phyloP scores from a whole-genome alignment of 2,113 vertebrate genomes.

The Rousettus leschenaultii region DNA sequence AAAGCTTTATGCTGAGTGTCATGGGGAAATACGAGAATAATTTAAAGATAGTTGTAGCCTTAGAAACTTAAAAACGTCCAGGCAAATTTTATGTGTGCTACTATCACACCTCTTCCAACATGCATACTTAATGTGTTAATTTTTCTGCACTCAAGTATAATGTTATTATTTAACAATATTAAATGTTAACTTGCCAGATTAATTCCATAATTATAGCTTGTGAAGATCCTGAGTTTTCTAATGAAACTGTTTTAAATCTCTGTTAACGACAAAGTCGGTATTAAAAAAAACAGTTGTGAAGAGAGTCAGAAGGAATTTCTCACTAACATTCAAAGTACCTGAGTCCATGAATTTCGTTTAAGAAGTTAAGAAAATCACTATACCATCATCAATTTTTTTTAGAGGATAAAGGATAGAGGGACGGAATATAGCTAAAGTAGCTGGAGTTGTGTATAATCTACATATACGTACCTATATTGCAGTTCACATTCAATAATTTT shows the following conservation, averaged over 20 bases:
- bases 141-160: not conserved
- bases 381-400: not conserved
- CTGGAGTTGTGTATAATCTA: not conserved
- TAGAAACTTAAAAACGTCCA: not conserved
- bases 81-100: not conserved
- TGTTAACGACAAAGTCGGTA: not conserved
- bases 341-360: not conserved
- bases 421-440: not conserved
- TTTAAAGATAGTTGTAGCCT: not conserved
- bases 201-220: slow-evolving; percentile 16
- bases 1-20: not conserved
- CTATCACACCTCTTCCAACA: not conserved
- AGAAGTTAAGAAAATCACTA: not conserved
- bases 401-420: not conserved
- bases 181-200: not conserved
- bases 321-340: not conserved
- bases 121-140: not conserved
- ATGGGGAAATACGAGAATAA: not conserved
- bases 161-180: not conserved
- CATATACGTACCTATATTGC: not conserved
- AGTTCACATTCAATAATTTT: not conserved
- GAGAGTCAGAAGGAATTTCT: not conserved
- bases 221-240: not conserved
- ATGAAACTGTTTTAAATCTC: slow-evolving; percentile 1
- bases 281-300: not conserved